Evolutionary conservation across 2,797 vertebrate genomes (phyloP).

Genomic region (Telmatherina bonti): DNA sequence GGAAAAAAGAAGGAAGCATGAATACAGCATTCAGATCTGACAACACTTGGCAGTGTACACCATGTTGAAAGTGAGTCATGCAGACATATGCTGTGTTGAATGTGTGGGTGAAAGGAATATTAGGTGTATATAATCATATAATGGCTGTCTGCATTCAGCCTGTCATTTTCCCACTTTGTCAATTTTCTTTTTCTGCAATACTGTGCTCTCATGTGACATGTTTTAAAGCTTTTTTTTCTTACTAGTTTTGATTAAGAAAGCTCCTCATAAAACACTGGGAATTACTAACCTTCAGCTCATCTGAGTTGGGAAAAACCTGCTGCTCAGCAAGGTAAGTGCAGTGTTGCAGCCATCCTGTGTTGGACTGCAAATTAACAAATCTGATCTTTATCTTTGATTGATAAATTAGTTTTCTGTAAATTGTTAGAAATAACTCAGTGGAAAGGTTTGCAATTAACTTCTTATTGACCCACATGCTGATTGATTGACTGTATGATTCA

Average conservation of each 20-base stretch:
- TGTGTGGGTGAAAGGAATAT: constrained; percentile 37
- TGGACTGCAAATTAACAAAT: constrained; percentile 2
- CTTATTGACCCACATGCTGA: neutral
- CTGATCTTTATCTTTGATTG: neutral
- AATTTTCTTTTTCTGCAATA: constrained; percentile 21
- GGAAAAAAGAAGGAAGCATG: constrained; percentile 26
- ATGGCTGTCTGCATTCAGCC: constrained; percentile 40
- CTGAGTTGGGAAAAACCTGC: constrained; percentile 10
- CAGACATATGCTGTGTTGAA: constrained; percentile 35
- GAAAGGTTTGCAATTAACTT: constrained; percentile 8
- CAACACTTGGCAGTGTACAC: constrained; percentile 40
- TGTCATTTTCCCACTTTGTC: constrained; percentile 51
- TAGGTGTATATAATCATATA: constrained; percentile 51
- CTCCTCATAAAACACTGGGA: constrained; percentile 5
- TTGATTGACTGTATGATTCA: constrained; percentile 2
- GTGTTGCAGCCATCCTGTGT: neutral
- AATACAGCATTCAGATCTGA: constrained; percentile 27
- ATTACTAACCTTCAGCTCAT: constrained; percentile 11
- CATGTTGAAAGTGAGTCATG: constrained; percentile 29
- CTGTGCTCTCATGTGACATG: constrained; percentile 32
- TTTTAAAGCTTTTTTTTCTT: constrained; percentile 32
- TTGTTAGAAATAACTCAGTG: neutral
- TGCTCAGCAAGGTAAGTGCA: neutral
- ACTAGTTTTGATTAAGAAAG: constrained; percentile 21
- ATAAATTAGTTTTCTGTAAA: neutral